Base-by-base conservation (phyloP, 2,797 vertebrate species). In the Megaceryle alcyon region DNA sequence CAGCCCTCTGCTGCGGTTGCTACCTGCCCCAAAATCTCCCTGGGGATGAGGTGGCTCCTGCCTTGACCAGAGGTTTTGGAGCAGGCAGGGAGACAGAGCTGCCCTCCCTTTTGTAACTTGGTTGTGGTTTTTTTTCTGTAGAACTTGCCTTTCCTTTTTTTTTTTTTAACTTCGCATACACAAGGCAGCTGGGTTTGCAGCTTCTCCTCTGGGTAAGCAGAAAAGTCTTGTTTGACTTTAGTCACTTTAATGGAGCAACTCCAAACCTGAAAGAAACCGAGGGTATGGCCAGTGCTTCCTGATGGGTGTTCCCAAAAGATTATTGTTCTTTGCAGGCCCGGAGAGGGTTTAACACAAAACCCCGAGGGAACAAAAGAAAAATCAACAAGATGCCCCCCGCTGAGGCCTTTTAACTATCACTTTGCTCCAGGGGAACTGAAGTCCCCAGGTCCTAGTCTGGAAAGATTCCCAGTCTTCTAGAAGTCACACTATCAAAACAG, bases 391-490 rank as follows among this genome's bases (percentile, higher is more conserved):
- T 2, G 3, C 28, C 26, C 22, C 20, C 9, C 1, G 9, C 51
- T 56, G 68, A 71, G 37, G 49, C 48, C 17, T 80, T 77, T 91
- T 25, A 41, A 35, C 73, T 8, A 7, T 43, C 16, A 10, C 21
- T 48, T 15, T 68, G 41, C 86, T 89, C 59, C 66, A 8, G 71
- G 53, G 65, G 53, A 89, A 8, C 46, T 21, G 35, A 48, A 73
- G 33, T 92, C 86, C 88, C 92, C 75, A 49, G 66, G 72, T 78
- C 60, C 76, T 3, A 5, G 7, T 51, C 43, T 91, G 95, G 96
- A 96, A 90, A 39, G 48, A 17, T 77, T 94, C 93, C 92, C 93
- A 77, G 72, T 8, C 18, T 75, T 69, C 59, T 49, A n/a, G 46
- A 86, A 91, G 53, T 33, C 71, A 46, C 61, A 8, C 37, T 4